Base-by-base conservation (phyloP, 92 coral and sea anemone species). In the Zoanthus gigantus region DNA sequence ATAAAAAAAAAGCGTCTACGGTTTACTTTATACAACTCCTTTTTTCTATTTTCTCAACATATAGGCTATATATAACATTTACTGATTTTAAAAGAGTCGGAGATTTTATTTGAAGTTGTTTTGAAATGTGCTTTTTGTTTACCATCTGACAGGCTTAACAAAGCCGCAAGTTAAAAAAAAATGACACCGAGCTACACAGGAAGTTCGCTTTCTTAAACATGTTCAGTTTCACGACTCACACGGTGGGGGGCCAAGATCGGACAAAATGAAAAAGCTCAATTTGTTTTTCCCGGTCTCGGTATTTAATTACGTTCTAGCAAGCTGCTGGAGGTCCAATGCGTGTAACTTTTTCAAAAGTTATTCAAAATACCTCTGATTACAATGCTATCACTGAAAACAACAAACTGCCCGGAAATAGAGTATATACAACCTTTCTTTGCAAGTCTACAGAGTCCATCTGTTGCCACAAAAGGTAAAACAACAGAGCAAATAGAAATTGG, bases 291-390 rank as follows among this genome's bases (percentile, higher is more conserved):
- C 61, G 32, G 66, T 47, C 74, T 30, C 60, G 16, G 13, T n/a
- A 17, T 60, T 81, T 81, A 81, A 81, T 81, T 81, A 81, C 73
- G 47, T 66, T 81, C 69, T 63, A 29, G 44, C 63, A 52, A 81
- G 85, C 85, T 81, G 85, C 85, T 81, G 85, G 85, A 81, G 85
- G 85, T 81, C 85, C 31, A 66, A 47, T 65, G 66, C 5, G 29
- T 31, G 46, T 58, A 52, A 31, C 74, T 17, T 67, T 66, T 32
- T 61, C 47, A 66, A 81, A 66, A 81, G 85, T 81, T 81, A 81
- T 81, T 81, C 85, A 81, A 66, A 81, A 30, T 81, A 28, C 58
- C 7, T 52, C 61, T 71, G 57, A 65, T 66, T 66, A 66, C 5
- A 81, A 46, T 28, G 28, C 74, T 46, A 47, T 66, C 73, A 67